Evolutionary conservation across 2,888 invertebrate genomes (phyloP).

Genomic region (Synergus japonicus): DNA sequence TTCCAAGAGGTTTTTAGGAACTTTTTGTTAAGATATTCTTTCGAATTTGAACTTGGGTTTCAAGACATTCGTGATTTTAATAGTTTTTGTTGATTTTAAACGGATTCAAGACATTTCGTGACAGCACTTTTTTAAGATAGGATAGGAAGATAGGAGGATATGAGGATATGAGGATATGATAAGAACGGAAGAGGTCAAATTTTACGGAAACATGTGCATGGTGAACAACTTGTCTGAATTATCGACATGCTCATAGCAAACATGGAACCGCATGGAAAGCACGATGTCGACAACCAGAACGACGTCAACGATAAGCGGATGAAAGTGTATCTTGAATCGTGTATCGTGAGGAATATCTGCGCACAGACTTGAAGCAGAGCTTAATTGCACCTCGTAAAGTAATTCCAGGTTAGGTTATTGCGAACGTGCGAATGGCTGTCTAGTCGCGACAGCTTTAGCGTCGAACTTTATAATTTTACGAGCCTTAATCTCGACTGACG

Average conservation of each 20-base stretch:
- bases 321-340: constrained; percentile 51
- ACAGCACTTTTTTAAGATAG: no score
- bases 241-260: not conserved
- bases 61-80: no score
- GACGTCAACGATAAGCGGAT: constrained; percentile 46
- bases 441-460: constrained; percentile 62
- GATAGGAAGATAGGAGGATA: no score
- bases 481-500: constrained; percentile 59
- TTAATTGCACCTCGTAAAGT: constrained; percentile 66
- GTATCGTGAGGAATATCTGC: constrained; percentile 43
- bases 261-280: not conserved
- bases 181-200: constrained; percentile 38
- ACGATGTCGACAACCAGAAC: constrained; percentile 42
- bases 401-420: constrained; percentile 66
- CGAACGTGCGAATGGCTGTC: constrained; percentile 65
- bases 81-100: no score
- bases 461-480: constrained; percentile 71
- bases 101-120: no score
- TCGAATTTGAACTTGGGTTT: no score
- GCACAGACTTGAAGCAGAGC: constrained; percentile 46
- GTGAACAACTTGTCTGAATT: constrained; percentile 10
- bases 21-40: no score
- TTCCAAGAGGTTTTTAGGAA: no score
- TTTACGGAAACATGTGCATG: not conserved
- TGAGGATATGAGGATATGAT: no score